Evolutionary conservation across 1,140 invertebrate species (phyloP).

Genomic region (Calliopsis andreniformis): DNA sequence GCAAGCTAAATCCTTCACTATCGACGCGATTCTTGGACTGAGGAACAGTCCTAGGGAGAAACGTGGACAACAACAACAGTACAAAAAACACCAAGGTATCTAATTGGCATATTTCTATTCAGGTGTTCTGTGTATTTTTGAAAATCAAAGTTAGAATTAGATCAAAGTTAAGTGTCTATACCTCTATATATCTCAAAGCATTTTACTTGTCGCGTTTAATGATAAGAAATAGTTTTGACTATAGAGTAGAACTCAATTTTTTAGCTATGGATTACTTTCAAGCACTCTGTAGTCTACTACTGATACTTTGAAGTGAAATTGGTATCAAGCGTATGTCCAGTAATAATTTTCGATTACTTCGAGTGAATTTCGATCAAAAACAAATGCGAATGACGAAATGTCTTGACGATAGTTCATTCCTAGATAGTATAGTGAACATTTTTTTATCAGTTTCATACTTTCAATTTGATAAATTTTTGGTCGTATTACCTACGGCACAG

Average conservation of each 20-base stretch:
- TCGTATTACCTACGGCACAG: neutral
- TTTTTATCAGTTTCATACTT: neutral
- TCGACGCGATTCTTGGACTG: conserved; percentile 90
- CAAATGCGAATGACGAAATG: conserved; percentile 25
- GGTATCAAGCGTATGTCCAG: neutral
- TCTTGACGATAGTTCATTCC: neutral
- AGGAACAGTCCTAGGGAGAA: conserved; percentile 79
- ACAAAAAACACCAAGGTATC: conserved; percentile 75
- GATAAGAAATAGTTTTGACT: too few species aligned
- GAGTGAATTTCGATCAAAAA: neutral
- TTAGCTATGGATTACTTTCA: too few species aligned
- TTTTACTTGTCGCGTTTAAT: too few species aligned
- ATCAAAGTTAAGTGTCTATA: too few species aligned
- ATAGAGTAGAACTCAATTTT: too few species aligned
- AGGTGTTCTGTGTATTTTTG: neutral
- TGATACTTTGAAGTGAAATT: too few species aligned
- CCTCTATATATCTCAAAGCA: too few species aligned
- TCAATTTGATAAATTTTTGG: conserved; percentile 22
- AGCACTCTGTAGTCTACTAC: neutral
- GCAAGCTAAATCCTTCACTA: conserved; percentile 87
- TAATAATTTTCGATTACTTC: neutral
- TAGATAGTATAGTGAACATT: neutral
- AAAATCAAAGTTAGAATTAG: too few species aligned
- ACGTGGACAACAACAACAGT: conserved; percentile 69
- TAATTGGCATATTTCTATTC: neutral